A percentile compares a stretch with the other conserved stretches of the same genome.
phyloP scores from a whole-genome alignment of 64 coral and sea anemone genomes.

The Montipora sp. region DNA sequence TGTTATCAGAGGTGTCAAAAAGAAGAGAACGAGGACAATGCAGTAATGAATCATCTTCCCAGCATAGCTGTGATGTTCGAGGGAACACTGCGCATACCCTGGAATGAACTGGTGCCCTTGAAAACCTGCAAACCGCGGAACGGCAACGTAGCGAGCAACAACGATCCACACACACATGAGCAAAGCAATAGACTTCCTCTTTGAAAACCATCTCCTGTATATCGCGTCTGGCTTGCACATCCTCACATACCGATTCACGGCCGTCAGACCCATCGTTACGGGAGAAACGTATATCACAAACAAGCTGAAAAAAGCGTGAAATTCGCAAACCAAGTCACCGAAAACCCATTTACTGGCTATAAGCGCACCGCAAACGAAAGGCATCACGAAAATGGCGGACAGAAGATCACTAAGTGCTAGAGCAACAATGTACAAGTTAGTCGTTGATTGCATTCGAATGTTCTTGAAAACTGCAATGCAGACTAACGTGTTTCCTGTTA shows the following conservation, averaged over 20 bases:
- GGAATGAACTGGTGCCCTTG: neutral
- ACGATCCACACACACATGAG: neutral
- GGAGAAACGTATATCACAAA: neutral
- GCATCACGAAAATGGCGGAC: slow-evolving; percentile 4
- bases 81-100: neutral
- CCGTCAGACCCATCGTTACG: neutral
- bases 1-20: neutral
- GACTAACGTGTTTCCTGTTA: slow-evolving; percentile 22
- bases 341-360: neutral
- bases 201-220: neutral
- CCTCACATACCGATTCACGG: neutral
- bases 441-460: neutral
- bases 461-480: slow-evolving; percentile 26
- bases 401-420: neutral
- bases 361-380: neutral
- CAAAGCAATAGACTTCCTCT: neutral
- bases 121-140: neutral
- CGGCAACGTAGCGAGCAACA: neutral
- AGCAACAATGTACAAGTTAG: neutral
- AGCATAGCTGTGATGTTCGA: neutral
- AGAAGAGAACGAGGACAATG: neutral
- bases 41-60: neutral
- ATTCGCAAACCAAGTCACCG: neutral
- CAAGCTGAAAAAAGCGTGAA: neutral
- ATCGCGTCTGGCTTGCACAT: neutral